Evolutionary conservation across 2,113 vertebrate genomes (phyloP).

Genomic region (Hippotragus niger): DNA sequence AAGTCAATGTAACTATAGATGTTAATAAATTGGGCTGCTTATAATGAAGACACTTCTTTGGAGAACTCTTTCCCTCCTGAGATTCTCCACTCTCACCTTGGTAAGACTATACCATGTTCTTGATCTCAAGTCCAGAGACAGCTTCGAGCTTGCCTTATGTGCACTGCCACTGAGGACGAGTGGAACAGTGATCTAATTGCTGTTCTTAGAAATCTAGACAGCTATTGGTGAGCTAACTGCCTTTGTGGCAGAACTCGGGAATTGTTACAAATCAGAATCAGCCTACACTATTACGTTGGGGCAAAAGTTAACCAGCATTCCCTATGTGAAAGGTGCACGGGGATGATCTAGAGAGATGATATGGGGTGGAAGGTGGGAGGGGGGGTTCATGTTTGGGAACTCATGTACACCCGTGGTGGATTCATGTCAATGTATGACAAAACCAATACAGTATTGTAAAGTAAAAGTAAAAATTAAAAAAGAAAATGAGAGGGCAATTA

Average conservation of each 20-base stretch:
- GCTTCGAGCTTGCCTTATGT: neutral
- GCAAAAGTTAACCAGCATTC: neutral
- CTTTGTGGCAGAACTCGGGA: neutral
- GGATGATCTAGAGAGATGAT: too few relatives aligned
- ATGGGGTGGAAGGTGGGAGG: too few relatives aligned
- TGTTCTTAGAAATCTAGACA: neutral
- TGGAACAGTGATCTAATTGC: neutral
- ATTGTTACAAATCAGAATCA: neutral
- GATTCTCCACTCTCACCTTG: neutral
- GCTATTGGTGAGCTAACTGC: neutral
- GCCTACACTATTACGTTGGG: neutral
- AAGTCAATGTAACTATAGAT: neutral
- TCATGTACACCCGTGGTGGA: too few relatives aligned
- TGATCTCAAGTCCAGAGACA: neutral
- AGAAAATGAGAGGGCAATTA: neutral
- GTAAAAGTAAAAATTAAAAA: too few relatives aligned
- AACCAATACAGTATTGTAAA: too few relatives aligned
- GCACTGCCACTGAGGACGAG: neutral
- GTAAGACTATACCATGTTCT: neutral
- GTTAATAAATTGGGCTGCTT: neutral
- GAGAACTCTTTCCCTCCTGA: neutral
- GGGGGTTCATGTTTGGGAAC: too few relatives aligned
- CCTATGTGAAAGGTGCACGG: neutral
- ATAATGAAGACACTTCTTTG: neutral
- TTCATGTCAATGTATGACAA: too few relatives aligned